Percentiles rank a stretch among this genome's conserved stretches.
Conservation (phyloP, 1,140 invertebrate genomes). For the Zaprionus gabonicus region DNA sequence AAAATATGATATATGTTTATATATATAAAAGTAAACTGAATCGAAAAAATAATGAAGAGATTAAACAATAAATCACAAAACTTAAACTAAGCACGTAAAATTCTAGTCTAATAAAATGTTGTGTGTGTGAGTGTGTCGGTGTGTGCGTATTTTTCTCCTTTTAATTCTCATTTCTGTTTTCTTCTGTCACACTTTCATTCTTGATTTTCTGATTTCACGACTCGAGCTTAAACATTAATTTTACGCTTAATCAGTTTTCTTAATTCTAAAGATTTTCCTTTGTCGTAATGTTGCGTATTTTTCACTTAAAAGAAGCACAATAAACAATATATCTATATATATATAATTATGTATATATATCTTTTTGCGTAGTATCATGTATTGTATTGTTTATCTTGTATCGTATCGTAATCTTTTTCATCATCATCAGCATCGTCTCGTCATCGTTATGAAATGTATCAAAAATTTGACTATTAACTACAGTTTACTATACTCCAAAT, state of each 20-base stretch:
- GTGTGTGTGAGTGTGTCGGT: constrained; percentile 12
- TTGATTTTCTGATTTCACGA: constrained; percentile 47
- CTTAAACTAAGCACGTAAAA: constrained; percentile 76
- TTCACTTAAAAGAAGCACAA: constrained; percentile 62
- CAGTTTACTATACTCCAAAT: constrained; percentile 61
- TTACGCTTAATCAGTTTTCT: constrained; percentile 75
- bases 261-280: constrained; percentile 42
- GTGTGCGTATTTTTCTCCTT: neutral
- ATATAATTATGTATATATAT: constrained; percentile 26
- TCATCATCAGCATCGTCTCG: constrained; percentile 34
- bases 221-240: constrained; percentile 66
- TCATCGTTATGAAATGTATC: constrained; percentile 70
- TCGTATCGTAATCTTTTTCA: constrained; percentile 32
- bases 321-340: constrained; percentile 37
- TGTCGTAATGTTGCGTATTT: constrained; percentile 41
- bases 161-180: neutral
- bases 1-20: constrained; percentile 13
- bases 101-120: constrained; percentile 69
- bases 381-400: constrained; percentile 18
- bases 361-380: constrained; percentile 44
- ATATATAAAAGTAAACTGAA: constrained; percentile 35
- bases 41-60: constrained; percentile 48
- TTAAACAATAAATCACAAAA: constrained; percentile 84
- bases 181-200: constrained; percentile 19
- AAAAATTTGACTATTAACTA: constrained; percentile 80